Evolutionary conservation across 2,797 vertebrate genomes (phyloP).

Genomic region (Dendrocincla tyrannina): DNA sequence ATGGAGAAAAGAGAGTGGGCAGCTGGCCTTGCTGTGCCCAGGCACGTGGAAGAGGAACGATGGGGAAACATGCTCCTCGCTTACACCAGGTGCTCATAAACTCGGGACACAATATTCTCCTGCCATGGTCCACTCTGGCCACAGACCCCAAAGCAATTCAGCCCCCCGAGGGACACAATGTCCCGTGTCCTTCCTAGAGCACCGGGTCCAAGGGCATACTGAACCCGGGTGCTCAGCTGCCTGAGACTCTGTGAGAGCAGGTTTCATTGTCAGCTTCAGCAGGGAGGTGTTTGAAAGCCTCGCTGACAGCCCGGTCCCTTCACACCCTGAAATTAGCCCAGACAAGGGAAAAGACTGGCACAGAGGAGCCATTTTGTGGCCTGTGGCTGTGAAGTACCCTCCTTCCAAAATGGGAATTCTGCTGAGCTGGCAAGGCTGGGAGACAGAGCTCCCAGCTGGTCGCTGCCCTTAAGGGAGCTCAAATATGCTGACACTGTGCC

Average conservation of each 20-base stretch:
- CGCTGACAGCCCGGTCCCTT: not conserved
- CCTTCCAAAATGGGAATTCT: not conserved
- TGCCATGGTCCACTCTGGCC: not conserved
- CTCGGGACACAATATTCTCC: not conserved
- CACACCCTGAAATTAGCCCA: not conserved
- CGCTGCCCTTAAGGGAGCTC: not conserved
- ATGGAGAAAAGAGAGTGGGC: not conserved
- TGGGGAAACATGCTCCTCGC: not conserved
- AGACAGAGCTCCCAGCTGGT: not conserved
- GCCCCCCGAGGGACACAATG: rapidly evolving
- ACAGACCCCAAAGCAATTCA: not conserved
- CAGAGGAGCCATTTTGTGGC: not conserved
- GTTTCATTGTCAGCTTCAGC: not conserved
- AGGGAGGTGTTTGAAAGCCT: not conserved
- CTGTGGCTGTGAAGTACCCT: not conserved
- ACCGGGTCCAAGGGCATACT: not conserved
- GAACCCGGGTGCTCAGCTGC: rapidly evolving
- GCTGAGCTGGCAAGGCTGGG: not conserved
- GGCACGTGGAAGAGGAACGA: not conserved
- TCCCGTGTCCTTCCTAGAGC: not conserved
- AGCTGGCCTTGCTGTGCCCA: not conserved
- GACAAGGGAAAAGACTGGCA: not conserved
- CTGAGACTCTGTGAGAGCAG: rapidly evolving
- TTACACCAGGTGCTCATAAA: not conserved
- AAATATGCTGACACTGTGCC: rapidly evolving